Evolutionary conservation across 2,888 invertebrate genomes (phyloP).

Genomic region (Drosophila monieri): DNA sequence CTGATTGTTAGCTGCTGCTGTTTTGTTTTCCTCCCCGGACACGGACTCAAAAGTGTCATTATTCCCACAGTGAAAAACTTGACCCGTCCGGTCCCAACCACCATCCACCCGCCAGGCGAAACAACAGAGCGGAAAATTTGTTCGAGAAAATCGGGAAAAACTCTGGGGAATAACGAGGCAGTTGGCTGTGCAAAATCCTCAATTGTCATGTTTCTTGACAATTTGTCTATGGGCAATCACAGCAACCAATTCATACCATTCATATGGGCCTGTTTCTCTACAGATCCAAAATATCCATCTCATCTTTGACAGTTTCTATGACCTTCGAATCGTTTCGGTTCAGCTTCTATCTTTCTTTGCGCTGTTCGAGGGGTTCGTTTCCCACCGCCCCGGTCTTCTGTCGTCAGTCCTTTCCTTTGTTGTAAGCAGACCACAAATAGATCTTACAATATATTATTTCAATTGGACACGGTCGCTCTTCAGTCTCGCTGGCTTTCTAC

Average conservation of each 20-base stretch:
- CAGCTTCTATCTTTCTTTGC: slow-evolving; percentile 10
- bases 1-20: slow-evolving; percentile 39
- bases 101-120: neutral
- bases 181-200: slow-evolving; percentile 32
- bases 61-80: slow-evolving; percentile 48
- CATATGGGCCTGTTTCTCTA: slow-evolving; percentile 22
- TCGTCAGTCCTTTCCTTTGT: slow-evolving; percentile 28
- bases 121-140: slow-evolving; percentile 8
- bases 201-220: slow-evolving; percentile 47
- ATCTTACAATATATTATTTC: slow-evolving; percentile 57
- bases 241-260: slow-evolving; percentile 44
- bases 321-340: slow-evolving; percentile 55
- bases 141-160: slow-evolving; percentile 10
- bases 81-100: slow-evolving; percentile 35
- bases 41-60: slow-evolving; percentile 39
- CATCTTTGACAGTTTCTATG: slow-evolving; percentile 55
- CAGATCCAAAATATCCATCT: slow-evolving; percentile 30
- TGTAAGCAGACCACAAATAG: slow-evolving; percentile 62
- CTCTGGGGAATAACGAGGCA: neutral
- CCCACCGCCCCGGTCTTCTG: slow-evolving; percentile 16
- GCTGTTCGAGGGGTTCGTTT: slow-evolving; percentile 21
- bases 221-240: slow-evolving; percentile 52
- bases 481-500: slow-evolving; percentile 1
- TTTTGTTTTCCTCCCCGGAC: slow-evolving; percentile 26
- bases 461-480: slow-evolving; percentile 43